Percentiles rank a stretch among this genome's conserved stretches.
phyloP scores from a whole-genome alignment of 2,888 invertebrate species.

The Ceramica pisi region DNA sequence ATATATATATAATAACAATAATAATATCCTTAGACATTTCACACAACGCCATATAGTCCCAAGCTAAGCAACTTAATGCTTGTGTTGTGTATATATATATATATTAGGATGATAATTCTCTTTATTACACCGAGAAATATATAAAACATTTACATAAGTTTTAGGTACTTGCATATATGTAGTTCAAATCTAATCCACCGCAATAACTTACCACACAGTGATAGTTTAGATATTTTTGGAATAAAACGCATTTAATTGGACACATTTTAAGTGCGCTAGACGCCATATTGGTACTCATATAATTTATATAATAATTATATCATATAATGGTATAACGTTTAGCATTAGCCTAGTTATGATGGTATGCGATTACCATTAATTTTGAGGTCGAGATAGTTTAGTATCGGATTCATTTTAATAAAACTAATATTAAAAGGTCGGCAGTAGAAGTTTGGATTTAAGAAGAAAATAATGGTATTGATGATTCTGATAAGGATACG shows the following conservation, averaged over 20 bases:
- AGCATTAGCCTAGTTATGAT: slow-evolving; percentile 59
- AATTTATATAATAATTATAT: slow-evolving; percentile 63
- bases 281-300: slow-evolving; percentile 47
- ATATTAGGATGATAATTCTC: background rate
- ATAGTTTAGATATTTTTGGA: slow-evolving; percentile 25
- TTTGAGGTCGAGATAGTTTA: slow-evolving; percentile 57
- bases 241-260: slow-evolving; percentile 46
- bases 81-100: too few species aligned
- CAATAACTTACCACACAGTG: slow-evolving; percentile 18
- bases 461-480: background rate
- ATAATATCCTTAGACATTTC: too few species aligned
- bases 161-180: background rate
- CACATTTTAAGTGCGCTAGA: slow-evolving; percentile 36
- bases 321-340: slow-evolving; percentile 52
- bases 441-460: background rate
- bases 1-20: too few species aligned
- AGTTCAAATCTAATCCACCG: slow-evolving; percentile 6
- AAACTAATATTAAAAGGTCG: slow-evolving; percentile 18
- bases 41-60: too few species aligned
- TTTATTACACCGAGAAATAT: background rate
- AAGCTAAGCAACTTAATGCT: too few species aligned
- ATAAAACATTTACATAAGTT: slow-evolving; percentile 4
- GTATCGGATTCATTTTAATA: slow-evolving; percentile 42
- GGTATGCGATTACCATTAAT: slow-evolving; percentile 56
- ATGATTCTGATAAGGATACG: background rate